Base-by-base conservation (phyloP, 2,797 vertebrate genomes). In the Triplophysa yarkandensis region DNA sequence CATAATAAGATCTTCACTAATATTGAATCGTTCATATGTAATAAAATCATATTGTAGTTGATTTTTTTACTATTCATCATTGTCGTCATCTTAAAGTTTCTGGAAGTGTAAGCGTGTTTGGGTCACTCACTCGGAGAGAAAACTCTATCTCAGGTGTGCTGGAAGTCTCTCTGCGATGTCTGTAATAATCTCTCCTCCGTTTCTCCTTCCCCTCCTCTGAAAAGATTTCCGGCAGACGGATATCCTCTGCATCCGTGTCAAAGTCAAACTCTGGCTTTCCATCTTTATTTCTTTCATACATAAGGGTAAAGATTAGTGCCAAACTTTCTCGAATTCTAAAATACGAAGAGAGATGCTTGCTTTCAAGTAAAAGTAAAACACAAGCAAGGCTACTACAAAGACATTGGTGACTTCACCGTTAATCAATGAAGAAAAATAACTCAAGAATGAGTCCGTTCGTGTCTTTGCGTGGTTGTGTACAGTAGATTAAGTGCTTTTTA, bases 261-360 rank as follows among this genome's bases (percentile, higher is more conserved):
- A 94, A 95, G 83, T 95, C 94, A 44, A 95, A 90, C 79, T 95
- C 93, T 0, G 86, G 86, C 44, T 93, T 92, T 54, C 88, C 90
- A 48, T 94, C 93, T 85, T 91, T 92, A 83, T 90, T 89, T 87
- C 94, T 95, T 80, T 83, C 23, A 80, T 72, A 74, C 44, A 32
- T 36, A 71, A 36, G 28, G 4, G 4, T 5, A 19, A 21, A 43
- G 23, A n/a, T 3, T 3, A 5, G 0, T n/a, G 6, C 9, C 13
- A 11, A 50, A 23, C 2, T 10, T 6, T 34, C 32, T 21, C 1
- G 10, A 50, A 50, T 41, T 41, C 36, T 41, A 13, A 41, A 36
- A 41, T 41, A 41, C 1, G 9, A 41, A 41, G 39, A 39, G 11
- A 39, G 11, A 39, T 36, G 34, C 2, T 30, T 30, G 6, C 34